phyloP scores from a whole-genome alignment of 1,140 invertebrate species.

The Octopus sinensis region DNA sequence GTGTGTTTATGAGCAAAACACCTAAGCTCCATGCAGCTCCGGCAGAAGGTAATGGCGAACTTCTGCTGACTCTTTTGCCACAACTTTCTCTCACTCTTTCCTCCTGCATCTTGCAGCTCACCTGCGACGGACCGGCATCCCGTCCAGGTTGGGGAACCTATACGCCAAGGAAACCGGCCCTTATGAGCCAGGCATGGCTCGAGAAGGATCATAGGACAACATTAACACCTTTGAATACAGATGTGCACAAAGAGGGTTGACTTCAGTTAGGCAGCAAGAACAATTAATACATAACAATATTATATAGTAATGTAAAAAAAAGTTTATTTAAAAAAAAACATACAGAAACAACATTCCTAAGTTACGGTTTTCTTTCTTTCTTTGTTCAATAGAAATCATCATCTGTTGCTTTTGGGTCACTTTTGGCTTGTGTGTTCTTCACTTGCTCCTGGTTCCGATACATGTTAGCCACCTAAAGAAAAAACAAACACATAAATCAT shows the following conservation, averaged over 20 bases:
- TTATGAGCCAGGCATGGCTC: too few relatives aligned
- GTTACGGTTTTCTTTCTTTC: constrained; percentile 10
- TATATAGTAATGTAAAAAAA: background rate
- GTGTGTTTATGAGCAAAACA: too few relatives aligned
- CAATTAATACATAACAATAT: background rate
- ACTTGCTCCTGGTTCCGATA: constrained; percentile 90
- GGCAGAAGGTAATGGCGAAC: too few relatives aligned
- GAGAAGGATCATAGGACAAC: background rate
- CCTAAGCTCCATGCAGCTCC: too few relatives aligned
- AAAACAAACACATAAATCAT: constrained; percentile 18
- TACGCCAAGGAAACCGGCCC: too few relatives aligned
- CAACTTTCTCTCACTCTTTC: too few relatives aligned
- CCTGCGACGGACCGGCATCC: too few relatives aligned
- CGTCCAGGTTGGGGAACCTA: too few relatives aligned
- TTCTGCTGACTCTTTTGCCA: too few relatives aligned
- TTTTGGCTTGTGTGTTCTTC: constrained; percentile 68
- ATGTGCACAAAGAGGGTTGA: background rate
- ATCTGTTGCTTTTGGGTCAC: constrained; percentile 31
- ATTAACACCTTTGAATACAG: background rate
- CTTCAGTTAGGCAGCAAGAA: background rate
- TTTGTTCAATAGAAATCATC: constrained; percentile 46
- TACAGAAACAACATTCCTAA: background rate
- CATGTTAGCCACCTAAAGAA: constrained; percentile 66
- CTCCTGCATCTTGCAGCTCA: too few relatives aligned
- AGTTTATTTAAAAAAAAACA: too few relatives aligned